A percentile compares a stretch with the other conserved stretches of the same genome.
phyloP scores from a whole-genome alignment of 2,797 vertebrate genomes.

The Macroramphosus scolopax region DNA sequence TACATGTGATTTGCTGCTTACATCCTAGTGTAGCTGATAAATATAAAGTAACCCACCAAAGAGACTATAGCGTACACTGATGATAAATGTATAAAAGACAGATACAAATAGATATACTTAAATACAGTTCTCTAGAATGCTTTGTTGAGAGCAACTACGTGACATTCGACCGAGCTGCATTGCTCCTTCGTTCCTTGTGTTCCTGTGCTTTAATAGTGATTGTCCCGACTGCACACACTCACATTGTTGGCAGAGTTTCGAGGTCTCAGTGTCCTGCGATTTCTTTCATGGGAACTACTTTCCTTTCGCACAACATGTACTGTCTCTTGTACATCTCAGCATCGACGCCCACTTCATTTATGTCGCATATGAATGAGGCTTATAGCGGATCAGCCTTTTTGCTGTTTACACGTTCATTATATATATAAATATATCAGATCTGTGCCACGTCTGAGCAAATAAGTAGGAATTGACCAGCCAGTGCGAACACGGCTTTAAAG shows the following conservation, averaged over 20 bases:
- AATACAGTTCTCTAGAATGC: constrained; percentile 68
- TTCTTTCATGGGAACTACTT: too few relatives aligned
- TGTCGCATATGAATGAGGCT: too few relatives aligned
- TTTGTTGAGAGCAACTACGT: constrained; percentile 62
- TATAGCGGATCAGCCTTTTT: too few relatives aligned
- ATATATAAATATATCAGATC: too few relatives aligned
- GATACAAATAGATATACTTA: constrained; percentile 71
- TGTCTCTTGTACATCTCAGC: constrained; percentile 15
- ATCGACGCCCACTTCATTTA: constrained; percentile 9
- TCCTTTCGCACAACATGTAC: constrained; percentile 37
- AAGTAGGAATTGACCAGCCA: too few relatives aligned
- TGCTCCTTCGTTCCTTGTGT: constrained; percentile 30
- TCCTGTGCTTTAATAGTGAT: constrained; percentile 74
- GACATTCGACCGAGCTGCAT: constrained; percentile 65
- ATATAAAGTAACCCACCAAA: constrained; percentile 74
- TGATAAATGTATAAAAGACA: constrained; percentile 82
- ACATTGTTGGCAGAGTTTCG: constrained; percentile 58
- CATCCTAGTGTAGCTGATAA: constrained; percentile 68
- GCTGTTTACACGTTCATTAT: too few relatives aligned
- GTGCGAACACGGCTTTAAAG: too few relatives aligned
- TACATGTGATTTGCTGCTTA: constrained; percentile 72
- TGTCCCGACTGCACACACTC: constrained; percentile 68
- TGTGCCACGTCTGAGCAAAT: too few relatives aligned
- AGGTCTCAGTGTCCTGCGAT: constrained; percentile 56
- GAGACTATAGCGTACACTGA: constrained; percentile 69